Evolutionary conservation across 2,888 invertebrate species (phyloP).

Genomic region (Synergus itoensis): DNA sequence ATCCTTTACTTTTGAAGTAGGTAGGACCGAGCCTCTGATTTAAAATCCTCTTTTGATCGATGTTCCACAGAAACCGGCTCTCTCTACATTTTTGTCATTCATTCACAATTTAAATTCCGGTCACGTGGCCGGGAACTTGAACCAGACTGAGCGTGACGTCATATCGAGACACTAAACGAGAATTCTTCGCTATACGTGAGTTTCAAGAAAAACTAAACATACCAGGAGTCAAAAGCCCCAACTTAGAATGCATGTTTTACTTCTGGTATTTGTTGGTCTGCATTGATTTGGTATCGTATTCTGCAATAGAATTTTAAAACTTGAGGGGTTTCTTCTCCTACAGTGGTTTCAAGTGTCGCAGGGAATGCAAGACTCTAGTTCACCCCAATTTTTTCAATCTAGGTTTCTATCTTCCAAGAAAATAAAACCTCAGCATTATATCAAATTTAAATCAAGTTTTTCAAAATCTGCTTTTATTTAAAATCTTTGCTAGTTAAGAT

Average conservation of each 20-base stretch:
- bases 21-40: neutral
- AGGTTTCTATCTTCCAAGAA: neutral
- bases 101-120: slow-evolving; percentile 66
- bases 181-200: slow-evolving; percentile 47
- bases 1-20: neutral
- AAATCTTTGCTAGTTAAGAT: neutral
- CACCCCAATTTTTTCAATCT: neutral
- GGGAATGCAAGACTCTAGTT: slow-evolving; percentile 49
- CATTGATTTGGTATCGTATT: slow-evolving; percentile 71
- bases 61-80: neutral
- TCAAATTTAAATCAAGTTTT: neutral
- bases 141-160: slow-evolving; percentile 61
- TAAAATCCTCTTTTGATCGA: slow-evolving; percentile 1
- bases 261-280: slow-evolving; percentile 55
- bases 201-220: neutral
- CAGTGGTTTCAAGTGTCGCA: slow-evolving; percentile 61
- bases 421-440: neutral
- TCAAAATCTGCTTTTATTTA: neutral
- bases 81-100: slow-evolving; percentile 46
- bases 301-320: slow-evolving; percentile 66
- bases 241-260: neutral
- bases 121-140: slow-evolving; percentile 68
- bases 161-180: slow-evolving; percentile 51
- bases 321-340: slow-evolving; percentile 61
- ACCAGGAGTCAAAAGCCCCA: neutral